phyloP scores from a whole-genome alignment of 2,113 vertebrate species.

The Azemiops feae region DNA sequence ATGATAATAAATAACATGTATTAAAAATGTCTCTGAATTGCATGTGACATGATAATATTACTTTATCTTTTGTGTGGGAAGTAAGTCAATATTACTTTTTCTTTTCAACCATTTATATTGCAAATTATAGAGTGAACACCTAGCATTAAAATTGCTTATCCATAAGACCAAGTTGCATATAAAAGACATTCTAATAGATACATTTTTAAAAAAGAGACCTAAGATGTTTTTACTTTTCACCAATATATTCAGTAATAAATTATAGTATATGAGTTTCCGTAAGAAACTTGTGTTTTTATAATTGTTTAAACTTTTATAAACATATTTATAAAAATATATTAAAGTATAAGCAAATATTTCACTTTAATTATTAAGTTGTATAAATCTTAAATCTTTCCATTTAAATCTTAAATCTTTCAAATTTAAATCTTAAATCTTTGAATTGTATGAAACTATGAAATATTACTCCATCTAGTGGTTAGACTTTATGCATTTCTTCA shows the following conservation, averaged over 20 bases:
- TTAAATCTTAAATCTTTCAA: neutral
- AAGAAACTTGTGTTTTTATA: neutral
- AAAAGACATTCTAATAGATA: neutral
- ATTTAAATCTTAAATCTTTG: neutral
- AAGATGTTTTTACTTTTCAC: neutral
- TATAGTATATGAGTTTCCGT: neutral
- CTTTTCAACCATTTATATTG: neutral
- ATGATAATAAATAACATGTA: neutral
- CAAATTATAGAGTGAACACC: neutral
- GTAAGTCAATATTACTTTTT: neutral
- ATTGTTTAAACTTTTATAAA: neutral
- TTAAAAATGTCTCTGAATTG: neutral
- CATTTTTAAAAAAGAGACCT: neutral
- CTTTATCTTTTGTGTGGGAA: neutral
- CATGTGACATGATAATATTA: neutral
- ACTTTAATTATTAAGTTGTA: neutral
- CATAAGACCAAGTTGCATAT: neutral
- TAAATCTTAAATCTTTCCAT: neutral
- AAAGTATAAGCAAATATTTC: neutral
- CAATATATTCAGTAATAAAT: neutral
- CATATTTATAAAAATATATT: neutral
- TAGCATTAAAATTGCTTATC: neutral
- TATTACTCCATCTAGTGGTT: slow-evolving; percentile 64
- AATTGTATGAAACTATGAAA: neutral
- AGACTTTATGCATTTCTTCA: slow-evolving; percentile 13